Conservation (phyloP, 2,797 vertebrate species). For the Mergus octosetaceus region DNA sequence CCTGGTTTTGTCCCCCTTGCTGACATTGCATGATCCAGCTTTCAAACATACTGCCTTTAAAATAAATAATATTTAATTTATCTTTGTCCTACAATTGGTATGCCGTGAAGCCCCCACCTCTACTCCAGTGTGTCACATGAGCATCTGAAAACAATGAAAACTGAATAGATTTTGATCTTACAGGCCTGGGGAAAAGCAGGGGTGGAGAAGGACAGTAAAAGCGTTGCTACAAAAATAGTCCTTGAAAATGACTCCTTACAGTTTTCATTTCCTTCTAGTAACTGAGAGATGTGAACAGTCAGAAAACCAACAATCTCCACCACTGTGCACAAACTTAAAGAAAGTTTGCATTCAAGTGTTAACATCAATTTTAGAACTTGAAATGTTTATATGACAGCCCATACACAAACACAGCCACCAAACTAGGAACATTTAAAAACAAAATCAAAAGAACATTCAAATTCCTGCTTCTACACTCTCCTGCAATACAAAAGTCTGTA, state of each 20-base stretch:
- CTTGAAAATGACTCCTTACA: neutral
- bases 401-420: neutral
- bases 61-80: neutral
- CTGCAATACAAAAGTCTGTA: neutral
- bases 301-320: neutral
- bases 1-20: neutral
- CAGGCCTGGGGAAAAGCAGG: accelerated
- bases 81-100: neutral
- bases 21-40: neutral
- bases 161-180: neutral
- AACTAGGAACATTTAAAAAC: neutral
- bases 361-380: neutral
- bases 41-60: neutral
- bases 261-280: neutral
- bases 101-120: neutral
- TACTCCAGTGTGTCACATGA: accelerated
- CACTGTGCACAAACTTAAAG: neutral
- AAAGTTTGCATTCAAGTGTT: neutral
- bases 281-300: neutral
- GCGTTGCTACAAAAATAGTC: neutral
- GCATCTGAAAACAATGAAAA: neutral
- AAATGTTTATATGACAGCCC: neutral
- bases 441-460: neutral
- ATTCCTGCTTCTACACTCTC: neutral
- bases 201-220: neutral